These are phyloP conservation scores for Protomyctophum bolini DNA, from an alignment of 2,113 vertebrate species.

Conservation along the genomic window DNA sequence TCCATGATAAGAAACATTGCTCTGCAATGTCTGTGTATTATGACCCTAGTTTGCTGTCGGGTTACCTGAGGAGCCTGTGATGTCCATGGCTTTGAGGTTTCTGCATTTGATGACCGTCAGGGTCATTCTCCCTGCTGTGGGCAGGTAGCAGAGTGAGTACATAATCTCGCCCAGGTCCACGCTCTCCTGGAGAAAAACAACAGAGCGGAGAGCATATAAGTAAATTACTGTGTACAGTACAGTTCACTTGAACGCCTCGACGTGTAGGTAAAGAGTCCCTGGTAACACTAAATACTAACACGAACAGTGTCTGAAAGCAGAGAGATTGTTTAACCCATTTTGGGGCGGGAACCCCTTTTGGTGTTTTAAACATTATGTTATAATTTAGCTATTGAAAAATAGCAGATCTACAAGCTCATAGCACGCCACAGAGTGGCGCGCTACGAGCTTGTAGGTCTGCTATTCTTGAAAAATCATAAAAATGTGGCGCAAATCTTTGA, in stretches of 20 bases:
- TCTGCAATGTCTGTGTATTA: slow-evolving; percentile 21
- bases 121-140: slow-evolving; percentile 96
- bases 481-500: no score
- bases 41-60: slow-evolving; percentile 17
- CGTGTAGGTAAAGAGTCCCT: not conserved
- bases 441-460: no score
- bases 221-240: not conserved
- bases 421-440: no score
- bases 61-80: slow-evolving; percentile 95
- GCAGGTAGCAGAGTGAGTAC: slow-evolving; percentile 98
- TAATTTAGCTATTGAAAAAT: no score
- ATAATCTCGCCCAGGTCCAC: slow-evolving; percentile 98
- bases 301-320: no score
- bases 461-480: no score
- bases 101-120: slow-evolving; percentile 98
- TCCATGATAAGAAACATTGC: slow-evolving; percentile 10
- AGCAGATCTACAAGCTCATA: no score
- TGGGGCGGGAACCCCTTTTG: no score
- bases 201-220: not conserved
- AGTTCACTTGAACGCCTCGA: not conserved
- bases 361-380: no score
- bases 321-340: no score
- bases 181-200: slow-evolving; percentile 83
- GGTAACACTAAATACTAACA: not conserved
- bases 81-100: slow-evolving; percentile 99